phyloP scores from a whole-genome alignment of 2,888 invertebrate species.

The Trichopoda pennipes region DNA sequence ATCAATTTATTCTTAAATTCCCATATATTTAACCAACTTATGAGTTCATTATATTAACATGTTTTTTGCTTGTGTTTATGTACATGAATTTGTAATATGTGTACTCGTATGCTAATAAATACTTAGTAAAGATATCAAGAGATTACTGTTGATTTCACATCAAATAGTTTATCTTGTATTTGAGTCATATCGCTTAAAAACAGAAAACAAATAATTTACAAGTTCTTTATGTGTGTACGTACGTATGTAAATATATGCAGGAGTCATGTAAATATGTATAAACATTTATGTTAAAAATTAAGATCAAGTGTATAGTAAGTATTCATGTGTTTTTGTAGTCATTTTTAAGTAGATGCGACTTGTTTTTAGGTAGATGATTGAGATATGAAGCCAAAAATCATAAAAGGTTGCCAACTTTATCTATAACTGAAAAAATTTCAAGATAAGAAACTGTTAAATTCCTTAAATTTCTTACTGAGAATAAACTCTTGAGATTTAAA shows the following conservation, averaged over 20 bases:
- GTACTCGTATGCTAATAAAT: too few species aligned
- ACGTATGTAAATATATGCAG: neutral
- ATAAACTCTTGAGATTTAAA: too few species aligned
- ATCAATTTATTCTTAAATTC: neutral
- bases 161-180: constrained; percentile 39
- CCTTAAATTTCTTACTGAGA: too few species aligned
- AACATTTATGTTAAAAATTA: constrained; percentile 30
- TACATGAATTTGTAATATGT: too few species aligned
- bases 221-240: neutral
- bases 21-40: neutral
- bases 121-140: constrained; percentile 50
- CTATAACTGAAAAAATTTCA: too few species aligned
- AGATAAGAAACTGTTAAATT: too few species aligned
- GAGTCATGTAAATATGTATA: neutral
- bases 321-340: neutral
- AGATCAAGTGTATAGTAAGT: constrained; percentile 39
- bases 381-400: neutral
- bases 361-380: constrained; percentile 17
- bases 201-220: constrained; percentile 14
- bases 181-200: constrained; percentile 26
- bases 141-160: constrained; percentile 44
- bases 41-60: neutral
- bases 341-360: neutral
- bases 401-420: too few species aligned
- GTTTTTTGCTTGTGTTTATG: neutral